phyloP scores from a whole-genome alignment of 2,888 invertebrate genomes.

The Thyatira batis region DNA sequence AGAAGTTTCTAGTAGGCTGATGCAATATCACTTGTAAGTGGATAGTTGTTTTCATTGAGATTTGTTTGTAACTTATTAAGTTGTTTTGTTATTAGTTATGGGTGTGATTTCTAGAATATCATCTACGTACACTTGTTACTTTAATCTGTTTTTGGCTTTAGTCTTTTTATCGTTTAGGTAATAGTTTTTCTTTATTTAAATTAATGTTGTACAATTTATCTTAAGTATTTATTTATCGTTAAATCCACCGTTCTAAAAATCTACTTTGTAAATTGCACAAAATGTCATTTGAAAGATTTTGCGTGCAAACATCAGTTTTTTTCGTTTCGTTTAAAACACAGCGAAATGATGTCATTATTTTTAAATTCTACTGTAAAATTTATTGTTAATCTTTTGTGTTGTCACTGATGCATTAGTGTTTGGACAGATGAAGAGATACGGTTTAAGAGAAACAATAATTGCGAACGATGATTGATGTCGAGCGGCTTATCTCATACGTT shows the following conservation, averaged over 20 bases:
- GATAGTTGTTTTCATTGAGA: not conserved
- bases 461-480: constrained; percentile 16
- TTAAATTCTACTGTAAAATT: constrained; percentile 5
- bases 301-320: not conserved
- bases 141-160: too few relatives aligned
- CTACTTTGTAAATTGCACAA: not conserved
- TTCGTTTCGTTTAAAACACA: not conserved
- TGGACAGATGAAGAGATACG: not conserved
- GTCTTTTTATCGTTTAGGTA: too few relatives aligned
- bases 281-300: not conserved
- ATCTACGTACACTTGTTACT: too few relatives aligned
- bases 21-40: constrained; percentile 32
- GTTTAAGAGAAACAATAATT: not conserved
- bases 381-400: not conserved
- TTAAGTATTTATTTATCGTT: too few relatives aligned
- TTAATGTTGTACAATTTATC: too few relatives aligned
- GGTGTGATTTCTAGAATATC: too few relatives aligned
- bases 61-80: not conserved
- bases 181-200: too few relatives aligned
- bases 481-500: constrained; percentile 13
- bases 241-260: too few relatives aligned
- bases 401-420: not conserved
- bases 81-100: not conserved
- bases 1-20: constrained; percentile 30
- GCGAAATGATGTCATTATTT: not conserved